Base-by-base conservation (phyloP, 2,797 vertebrate species). In the Varecia variegata region DNA sequence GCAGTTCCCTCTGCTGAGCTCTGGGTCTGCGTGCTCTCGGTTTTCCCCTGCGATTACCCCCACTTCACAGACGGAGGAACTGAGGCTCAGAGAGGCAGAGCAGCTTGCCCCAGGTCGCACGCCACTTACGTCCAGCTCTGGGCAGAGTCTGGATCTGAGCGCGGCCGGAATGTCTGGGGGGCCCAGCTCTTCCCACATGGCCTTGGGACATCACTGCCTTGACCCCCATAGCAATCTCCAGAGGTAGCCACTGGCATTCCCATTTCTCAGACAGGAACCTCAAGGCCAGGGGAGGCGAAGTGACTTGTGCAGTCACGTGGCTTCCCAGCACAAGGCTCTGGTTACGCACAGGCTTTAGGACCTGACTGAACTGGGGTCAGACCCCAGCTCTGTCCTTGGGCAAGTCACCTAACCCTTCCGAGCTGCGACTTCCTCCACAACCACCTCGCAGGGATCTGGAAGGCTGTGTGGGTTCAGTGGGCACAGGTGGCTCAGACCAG, bases 211-310 rank as follows among this genome's bases (percentile, higher is more conserved):
- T 54, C 5, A 9, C 4, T 0, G 2, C 14, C 2, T 3, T 18
- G 32, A 18, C 20, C 27, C 35, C 71, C 76, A 5, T 14, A 11
- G 54, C 3, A 6, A 7, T 18, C 32, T 30, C 38, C 27, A 45
- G 73, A 18, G 4, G 45, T 45, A 30, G 60, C 74, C n/a, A 7
- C 7, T 0, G 0, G 25, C 0, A 7, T 32, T 58, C 73, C 54
- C 83, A 32, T 30, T 47, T 38, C 90, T 80, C 91, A 79, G 81
- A 18, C 12, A 2, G 38, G 73, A 32, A 4, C 54, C 0, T 35
- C 60, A 0, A 20, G 70, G n/a, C 70, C 1, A 0, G 21, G 18
- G 32, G 32, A 43, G 43, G 45, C 0, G 4, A 1, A 3, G 60
- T 9, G 13, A 6, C 40, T 18, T 23, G 62, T 14, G 27, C 43